Evolutionary conservation across 2,113 vertebrate species (phyloP).

Genomic region (Xyrauchen texanus): DNA sequence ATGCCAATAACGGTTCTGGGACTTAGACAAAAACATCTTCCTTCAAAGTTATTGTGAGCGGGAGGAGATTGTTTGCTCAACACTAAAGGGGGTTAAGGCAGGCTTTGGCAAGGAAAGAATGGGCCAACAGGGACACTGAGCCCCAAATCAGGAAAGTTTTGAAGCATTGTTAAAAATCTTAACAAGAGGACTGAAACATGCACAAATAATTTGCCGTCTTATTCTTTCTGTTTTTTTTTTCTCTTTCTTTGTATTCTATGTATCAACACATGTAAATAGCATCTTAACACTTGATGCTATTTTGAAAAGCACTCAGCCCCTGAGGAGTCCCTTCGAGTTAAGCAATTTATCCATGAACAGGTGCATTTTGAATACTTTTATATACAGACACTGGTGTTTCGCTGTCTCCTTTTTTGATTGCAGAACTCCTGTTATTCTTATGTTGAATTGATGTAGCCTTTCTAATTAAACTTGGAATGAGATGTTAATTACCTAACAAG

Average conservation of each 20-base stretch:
- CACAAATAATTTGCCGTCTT: slow-evolving; percentile 69
- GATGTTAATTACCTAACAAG: slow-evolving; percentile 84
- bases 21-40: slow-evolving; percentile 72
- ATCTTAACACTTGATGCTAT: slow-evolving; percentile 77
- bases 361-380: slow-evolving; percentile 81
- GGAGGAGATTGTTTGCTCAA: slow-evolving; percentile 68
- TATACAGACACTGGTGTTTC: slow-evolving; percentile 52
- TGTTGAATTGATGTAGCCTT: slow-evolving; percentile 80
- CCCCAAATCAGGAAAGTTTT: slow-evolving; percentile 74
- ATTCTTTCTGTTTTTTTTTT: slow-evolving; percentile 32
- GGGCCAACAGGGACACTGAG: slow-evolving; percentile 73
- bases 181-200: slow-evolving; percentile 74
- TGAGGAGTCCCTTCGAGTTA: slow-evolving; percentile 71
- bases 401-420: slow-evolving; percentile 64
- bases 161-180: slow-evolving; percentile 75
- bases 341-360: slow-evolving; percentile 78
- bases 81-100: slow-evolving; percentile 77
- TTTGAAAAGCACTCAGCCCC: slow-evolving; percentile 74
- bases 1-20: slow-evolving; percentile 76
- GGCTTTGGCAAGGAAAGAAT: slow-evolving; percentile 72
- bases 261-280: slow-evolving; percentile 76
- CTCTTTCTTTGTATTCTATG: slow-evolving; percentile 64
- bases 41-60: slow-evolving; percentile 64
- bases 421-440: slow-evolving; percentile 74
- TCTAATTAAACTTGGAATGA: slow-evolving; percentile 82